phyloP scores from a whole-genome alignment of 2,113 vertebrate genomes.

The Scolopax mira region DNA sequence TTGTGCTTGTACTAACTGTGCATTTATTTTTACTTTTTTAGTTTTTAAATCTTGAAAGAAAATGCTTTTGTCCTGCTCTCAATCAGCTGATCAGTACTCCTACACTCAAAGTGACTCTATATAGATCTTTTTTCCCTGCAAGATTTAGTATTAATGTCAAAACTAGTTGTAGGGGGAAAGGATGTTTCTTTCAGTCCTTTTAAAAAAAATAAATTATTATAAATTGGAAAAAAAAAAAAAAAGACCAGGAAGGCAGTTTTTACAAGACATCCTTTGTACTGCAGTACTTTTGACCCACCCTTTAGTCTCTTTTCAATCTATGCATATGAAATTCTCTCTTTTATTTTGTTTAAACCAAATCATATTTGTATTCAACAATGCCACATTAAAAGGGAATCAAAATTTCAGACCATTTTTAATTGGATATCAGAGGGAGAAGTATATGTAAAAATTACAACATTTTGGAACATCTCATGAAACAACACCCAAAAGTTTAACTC shows the following conservation, averaged over 20 bases:
- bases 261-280: neutral
- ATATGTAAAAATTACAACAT: neutral
- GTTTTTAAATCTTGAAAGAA: neutral
- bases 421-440: neutral
- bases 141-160: conserved; percentile 35
- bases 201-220: neutral
- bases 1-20: conserved; percentile 18
- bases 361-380: neutral
- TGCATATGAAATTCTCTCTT: neutral
- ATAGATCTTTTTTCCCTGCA: neutral
- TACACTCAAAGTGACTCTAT: neutral
- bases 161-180: neutral
- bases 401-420: neutral
- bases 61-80: conserved; percentile 20
- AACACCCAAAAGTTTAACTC: neutral
- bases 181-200: neutral
- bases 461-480: neutral
- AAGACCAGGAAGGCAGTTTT: neutral
- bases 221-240: neutral
- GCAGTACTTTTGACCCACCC: neutral
- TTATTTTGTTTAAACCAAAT: neutral
- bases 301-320: conserved; percentile 37
- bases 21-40: conserved; percentile 42
- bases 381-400: neutral
- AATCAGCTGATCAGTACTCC: conserved; percentile 23